Evolutionary conservation across 2,888 invertebrate species (phyloP).

Genomic region (Palloptera scutellata): DNA sequence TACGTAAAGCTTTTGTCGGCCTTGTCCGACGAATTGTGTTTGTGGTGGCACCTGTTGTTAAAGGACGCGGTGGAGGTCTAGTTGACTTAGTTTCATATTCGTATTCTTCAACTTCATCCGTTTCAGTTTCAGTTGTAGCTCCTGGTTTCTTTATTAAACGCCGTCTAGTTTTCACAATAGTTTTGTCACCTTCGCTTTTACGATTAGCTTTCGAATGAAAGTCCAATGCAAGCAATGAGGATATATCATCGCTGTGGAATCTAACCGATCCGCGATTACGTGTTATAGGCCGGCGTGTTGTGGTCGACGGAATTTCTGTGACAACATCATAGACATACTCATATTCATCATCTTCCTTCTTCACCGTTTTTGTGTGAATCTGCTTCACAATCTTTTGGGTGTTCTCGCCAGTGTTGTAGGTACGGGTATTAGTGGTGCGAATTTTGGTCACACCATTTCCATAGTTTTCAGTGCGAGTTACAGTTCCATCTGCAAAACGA

Average conservation of each 20-base stretch:
- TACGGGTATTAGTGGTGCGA: constrained; percentile 45
- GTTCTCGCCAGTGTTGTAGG: constrained; percentile 39
- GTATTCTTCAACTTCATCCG: constrained; percentile 43
- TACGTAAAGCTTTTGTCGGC: constrained; percentile 39
- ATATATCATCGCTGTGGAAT: constrained; percentile 54
- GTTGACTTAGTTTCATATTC: constrained; percentile 8
- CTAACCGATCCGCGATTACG: constrained; percentile 51
- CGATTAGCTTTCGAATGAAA: constrained; percentile 45
- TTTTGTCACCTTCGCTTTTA: constrained; percentile 32
- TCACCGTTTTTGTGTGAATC: constrained; percentile 46
- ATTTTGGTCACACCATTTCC: constrained; percentile 43
- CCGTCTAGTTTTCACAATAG: constrained; percentile 43
- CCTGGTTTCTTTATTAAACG: constrained; percentile 48
- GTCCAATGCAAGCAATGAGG: constrained; percentile 56
- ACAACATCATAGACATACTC: constrained; percentile 47
- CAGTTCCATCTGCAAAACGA: not conserved
- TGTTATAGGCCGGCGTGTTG: constrained; percentile 46
- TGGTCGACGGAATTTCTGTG: constrained; percentile 39
- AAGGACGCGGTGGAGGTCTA: constrained; percentile 25
- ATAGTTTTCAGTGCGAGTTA: constrained; percentile 40
- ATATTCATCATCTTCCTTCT: constrained; percentile 48
- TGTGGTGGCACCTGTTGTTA: not conserved
- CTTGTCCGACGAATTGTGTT: constrained; percentile 36
- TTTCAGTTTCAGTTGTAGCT: constrained; percentile 44
- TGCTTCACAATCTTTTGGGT: constrained; percentile 48